Percentiles rank a stretch among this genome's conserved stretches.
phyloP scores from a whole-genome alignment of 1,140 invertebrate species.

The Drosophila athabasca region DNA sequence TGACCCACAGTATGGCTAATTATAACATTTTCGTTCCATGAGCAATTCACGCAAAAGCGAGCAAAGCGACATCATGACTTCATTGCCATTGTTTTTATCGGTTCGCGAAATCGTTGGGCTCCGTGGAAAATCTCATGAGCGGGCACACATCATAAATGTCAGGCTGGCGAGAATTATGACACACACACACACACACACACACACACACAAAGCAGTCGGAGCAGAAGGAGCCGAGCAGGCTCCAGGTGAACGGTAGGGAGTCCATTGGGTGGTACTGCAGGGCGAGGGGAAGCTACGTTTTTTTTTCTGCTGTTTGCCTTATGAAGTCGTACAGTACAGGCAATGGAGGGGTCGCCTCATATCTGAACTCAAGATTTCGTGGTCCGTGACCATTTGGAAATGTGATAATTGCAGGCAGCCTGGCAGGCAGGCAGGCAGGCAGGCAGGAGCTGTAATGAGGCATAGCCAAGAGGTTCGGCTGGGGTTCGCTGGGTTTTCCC shows the following conservation, averaged over 20 bases:
- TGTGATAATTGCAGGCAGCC: slow-evolving; percentile 77
- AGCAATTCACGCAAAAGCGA: slow-evolving; percentile 27
- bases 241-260: slow-evolving; percentile 6
- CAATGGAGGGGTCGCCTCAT: slow-evolving; percentile 31
- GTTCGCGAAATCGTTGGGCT: slow-evolving; percentile 45
- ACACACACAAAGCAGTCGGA: slow-evolving; percentile 33
- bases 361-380: slow-evolving; percentile 80
- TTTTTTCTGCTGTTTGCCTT: slow-evolving; percentile 34
- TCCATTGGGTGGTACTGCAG: neutral
- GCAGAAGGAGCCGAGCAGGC: slow-evolving; percentile 7
- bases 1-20: slow-evolving; percentile 18
- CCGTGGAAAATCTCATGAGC: slow-evolving; percentile 65
- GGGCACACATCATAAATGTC: slow-evolving; percentile 82
- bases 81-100: slow-evolving; percentile 77
- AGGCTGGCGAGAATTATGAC: slow-evolving; percentile 78
- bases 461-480: slow-evolving; percentile 36
- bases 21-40: slow-evolving; percentile 43
- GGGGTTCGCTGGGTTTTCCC: slow-evolving; percentile 41
- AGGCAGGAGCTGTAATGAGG: slow-evolving; percentile 62
- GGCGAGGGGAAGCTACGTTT: neutral
- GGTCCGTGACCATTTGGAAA: slow-evolving; percentile 83
- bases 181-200: slow-evolving; percentile 56
- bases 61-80: slow-evolving; percentile 67
- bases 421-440: slow-evolving; percentile 27
- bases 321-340: slow-evolving; percentile 63